Evolutionary conservation across 2,888 invertebrate genomes (phyloP), one percentile per base, ranked within the genome.

Genomic region (Tuta absoluta): DNA sequence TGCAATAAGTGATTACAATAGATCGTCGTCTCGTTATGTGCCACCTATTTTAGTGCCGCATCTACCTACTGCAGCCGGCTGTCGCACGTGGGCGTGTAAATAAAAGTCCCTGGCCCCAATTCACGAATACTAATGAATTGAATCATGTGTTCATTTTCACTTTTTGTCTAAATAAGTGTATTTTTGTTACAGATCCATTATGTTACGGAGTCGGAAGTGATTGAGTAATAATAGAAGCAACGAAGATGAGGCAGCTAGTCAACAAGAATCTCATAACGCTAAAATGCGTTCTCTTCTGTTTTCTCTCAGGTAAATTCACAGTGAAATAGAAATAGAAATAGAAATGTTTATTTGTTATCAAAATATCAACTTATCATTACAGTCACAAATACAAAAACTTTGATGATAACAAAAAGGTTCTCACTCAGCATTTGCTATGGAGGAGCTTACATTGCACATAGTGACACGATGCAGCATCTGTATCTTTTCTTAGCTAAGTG

Each of bases 231-330:
- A 33, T 19, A 33, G 56, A 61, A 65, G 21, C 71, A 69, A 71
- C 64, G 66, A 83, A 79, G 66, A 91, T 91, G 91, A 85, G 86
- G 80, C 72, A 80, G 71, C 73, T 87, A 66, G 85, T 95, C 76
- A 95, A 96, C 83, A 92, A 92, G 75, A 96, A 95, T 85, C 92
- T 97, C 71, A 93, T 96, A 71, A 94, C 96, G 67, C 92, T 96
- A 68, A 96, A 96, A 93, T 94, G 95, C 82, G 95, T 96, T 58
- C 93, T 96, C 62, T 96, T 96, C 88, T 93, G 95, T 76, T 95
- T 96, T 80, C 95, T 96, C 71, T 95, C 95, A 78, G 96, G 96
- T 95, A 87, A 92, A 88, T 75, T 37, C 17, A 33, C n/a, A 48
- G 24, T 28, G 61, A 61, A n/a, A n/a, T n/a, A n/a, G n/a, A n/a